Conservation (phyloP, 2,888 invertebrate species). For the Junonia oenone region DNA sequence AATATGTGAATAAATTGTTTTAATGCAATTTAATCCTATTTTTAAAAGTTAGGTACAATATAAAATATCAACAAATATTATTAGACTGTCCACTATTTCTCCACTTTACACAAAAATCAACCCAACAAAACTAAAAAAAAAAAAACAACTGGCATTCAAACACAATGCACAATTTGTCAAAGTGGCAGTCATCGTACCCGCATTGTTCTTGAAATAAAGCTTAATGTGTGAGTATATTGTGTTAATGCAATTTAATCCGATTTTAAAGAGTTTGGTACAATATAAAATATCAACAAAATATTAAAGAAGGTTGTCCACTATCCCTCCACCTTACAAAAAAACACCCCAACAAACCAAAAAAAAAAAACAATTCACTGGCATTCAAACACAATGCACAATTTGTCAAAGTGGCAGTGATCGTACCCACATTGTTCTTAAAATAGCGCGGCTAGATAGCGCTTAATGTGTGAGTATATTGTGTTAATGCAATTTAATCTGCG, state of each 20-base stretch:
- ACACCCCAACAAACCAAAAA: background rate
- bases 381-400: conserved; percentile 20
- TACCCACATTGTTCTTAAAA: conserved; percentile 31
- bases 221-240: conserved; percentile 41
- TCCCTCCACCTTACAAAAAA: no score
- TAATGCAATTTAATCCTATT: conserved; percentile 78
- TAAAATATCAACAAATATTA: background rate
- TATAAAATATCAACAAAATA: no score
- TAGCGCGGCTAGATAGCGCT: conserved; percentile 35
- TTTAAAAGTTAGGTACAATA: no score
- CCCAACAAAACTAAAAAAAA: background rate
- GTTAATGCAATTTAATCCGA: conserved; percentile 76
- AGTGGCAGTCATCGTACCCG: conserved; percentile 14
- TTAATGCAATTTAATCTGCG: conserved; percentile 76
- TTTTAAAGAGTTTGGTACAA: no score
- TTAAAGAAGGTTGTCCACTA: background rate
- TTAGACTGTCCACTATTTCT: background rate
- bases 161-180: conserved; percentile 24
- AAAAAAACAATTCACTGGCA: background rate
- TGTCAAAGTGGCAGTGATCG: conserved; percentile 15
- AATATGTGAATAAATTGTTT: conserved; percentile 41
- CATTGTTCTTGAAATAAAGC: conserved; percentile 33
- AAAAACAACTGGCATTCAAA: background rate
- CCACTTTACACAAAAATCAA: background rate
- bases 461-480: conserved; percentile 41